phyloP scores from a whole-genome alignment of 1,140 invertebrate species.

The Vanessa atalanta region DNA sequence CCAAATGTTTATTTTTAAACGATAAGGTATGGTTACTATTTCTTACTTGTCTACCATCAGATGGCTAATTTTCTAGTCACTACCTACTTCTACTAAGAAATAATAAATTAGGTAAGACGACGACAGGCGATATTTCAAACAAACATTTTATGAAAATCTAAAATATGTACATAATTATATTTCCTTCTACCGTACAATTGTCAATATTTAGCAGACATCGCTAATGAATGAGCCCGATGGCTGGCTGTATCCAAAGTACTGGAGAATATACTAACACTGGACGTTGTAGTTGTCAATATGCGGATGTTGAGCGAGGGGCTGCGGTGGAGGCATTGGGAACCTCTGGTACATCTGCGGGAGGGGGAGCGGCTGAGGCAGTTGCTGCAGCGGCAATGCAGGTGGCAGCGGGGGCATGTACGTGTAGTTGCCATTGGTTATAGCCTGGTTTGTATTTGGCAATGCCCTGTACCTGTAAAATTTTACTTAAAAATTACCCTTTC shows the following conservation, averaged over 20 bases:
- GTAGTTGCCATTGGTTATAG: constrained; percentile 43
- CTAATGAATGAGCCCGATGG: too few relatives aligned
- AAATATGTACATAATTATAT: background rate
- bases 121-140: background rate
- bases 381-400: constrained; percentile 29
- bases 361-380: constrained; percentile 37
- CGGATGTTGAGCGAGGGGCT: constrained; percentile 24
- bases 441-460: constrained; percentile 23
- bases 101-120: too few relatives aligned
- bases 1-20: too few relatives aligned
- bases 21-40: too few relatives aligned
- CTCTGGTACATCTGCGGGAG: constrained; percentile 43
- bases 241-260: too few relatives aligned
- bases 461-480: constrained; percentile 33
- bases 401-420: constrained; percentile 38
- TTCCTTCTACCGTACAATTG: too few relatives aligned
- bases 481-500: background rate
- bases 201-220: too few relatives aligned
- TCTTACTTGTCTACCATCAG: too few relatives aligned
- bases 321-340: constrained; percentile 37
- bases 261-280: constrained; percentile 38
- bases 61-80: too few relatives aligned
- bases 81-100: too few relatives aligned
- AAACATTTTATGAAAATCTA: background rate
- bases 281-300: constrained; percentile 42